A percentile compares a stretch with the other conserved stretches of the same genome.
These are phyloP conservation scores for Aplochiton taeniatus DNA, from an alignment of 2,797 vertebrate genomes.

Conservation along the genomic window DNA sequence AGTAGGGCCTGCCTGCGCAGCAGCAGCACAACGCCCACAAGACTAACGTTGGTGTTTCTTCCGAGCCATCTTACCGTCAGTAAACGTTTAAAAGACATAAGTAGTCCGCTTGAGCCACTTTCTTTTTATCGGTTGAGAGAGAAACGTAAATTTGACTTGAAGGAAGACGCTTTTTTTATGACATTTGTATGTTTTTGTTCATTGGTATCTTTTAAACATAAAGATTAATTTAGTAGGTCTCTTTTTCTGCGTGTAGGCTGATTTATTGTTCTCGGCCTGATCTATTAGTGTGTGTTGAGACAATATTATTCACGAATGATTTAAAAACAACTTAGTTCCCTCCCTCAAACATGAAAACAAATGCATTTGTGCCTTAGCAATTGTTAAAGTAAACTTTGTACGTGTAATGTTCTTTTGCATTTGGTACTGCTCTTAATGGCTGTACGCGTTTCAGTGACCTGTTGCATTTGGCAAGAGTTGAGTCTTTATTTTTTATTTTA, in stretches of 20 bases:
- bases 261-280: no score
- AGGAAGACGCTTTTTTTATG: slow-evolving; percentile 7
- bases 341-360: slow-evolving; percentile 31
- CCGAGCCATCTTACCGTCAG: no score
- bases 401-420: slow-evolving; percentile 3
- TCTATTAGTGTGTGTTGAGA: no score
- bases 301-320: background rate
- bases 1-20: background rate
- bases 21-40: no score
- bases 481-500: slow-evolving; percentile 18
- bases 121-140: no score
- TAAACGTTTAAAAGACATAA: no score
- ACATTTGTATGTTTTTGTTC: background rate
- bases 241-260: no score
- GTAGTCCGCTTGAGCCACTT: no score
- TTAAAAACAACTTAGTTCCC: background rate
- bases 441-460: slow-evolving; percentile 5
- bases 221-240: no score
- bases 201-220: background rate
- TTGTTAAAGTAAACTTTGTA: slow-evolving; percentile 20
- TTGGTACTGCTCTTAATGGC: background rate
- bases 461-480: slow-evolving; percentile 19
- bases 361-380: slow-evolving; percentile 74
- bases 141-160: slow-evolving; percentile 5
- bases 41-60: no score